Evolutionary conservation across 2,113 vertebrate species (phyloP).

Genomic region (Suncus etruscus): DNA sequence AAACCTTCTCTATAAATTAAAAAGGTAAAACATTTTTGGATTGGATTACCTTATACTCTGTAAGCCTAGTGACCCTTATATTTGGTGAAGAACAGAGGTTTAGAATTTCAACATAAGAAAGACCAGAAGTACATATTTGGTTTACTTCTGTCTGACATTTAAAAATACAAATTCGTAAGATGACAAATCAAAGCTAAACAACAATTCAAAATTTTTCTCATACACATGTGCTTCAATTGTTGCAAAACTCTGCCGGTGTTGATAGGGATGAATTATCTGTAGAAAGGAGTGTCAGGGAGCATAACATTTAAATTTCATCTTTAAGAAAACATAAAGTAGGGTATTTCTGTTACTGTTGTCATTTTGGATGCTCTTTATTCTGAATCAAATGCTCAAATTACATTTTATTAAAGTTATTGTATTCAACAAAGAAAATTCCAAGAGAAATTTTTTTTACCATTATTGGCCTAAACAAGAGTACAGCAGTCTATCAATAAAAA

Average conservation of each 20-base stretch:
- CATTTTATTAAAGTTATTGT: conserved; percentile 78
- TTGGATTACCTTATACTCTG: fast-evolving
- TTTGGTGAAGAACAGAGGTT: neutral
- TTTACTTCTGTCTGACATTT: neutral
- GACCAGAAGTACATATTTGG: neutral
- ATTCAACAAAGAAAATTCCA: conserved; percentile 74
- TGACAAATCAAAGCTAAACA: no score
- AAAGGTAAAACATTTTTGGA: neutral
- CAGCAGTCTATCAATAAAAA: conserved; percentile 44
- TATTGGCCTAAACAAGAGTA: conserved; percentile 55
- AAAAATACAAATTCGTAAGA: neutral
- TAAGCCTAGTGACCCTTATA: neutral
- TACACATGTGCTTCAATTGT: neutral
- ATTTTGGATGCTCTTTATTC: conserved; percentile 71
- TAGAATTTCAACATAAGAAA: neutral
- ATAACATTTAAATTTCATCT: conserved; percentile 66
- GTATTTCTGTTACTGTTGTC: conserved; percentile 66
- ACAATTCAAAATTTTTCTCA: neutral
- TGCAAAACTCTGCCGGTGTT: conserved; percentile 51
- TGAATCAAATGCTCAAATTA: conserved; percentile 68
- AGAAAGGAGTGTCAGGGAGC: neutral
- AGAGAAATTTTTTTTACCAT: conserved; percentile 64
- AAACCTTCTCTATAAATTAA: neutral
- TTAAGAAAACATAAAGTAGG: conserved; percentile 57
- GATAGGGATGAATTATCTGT: fast-evolving